Base-by-base conservation (phyloP, 2,797 vertebrate genomes). In the Bovichtus variegatus region DNA sequence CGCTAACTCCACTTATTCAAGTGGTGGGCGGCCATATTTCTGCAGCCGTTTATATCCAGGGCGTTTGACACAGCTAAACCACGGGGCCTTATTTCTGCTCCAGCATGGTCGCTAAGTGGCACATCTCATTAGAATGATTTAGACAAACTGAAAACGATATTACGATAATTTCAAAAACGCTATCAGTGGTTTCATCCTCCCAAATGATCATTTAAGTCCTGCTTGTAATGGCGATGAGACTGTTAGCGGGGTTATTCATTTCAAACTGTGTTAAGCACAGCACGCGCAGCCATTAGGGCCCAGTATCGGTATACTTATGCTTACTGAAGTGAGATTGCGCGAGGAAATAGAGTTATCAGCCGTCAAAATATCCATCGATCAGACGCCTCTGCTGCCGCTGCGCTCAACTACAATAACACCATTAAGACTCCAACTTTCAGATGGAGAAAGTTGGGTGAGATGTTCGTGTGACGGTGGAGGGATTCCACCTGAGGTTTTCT, bases 201-300 rank as follows among this genome's bases (percentile, higher is more conserved):
- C 79, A 79, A 90, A 87, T 87, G 89, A 89, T 92, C 87, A 84
- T 92, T 93, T 92, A 88, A 92, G 89, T 91, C 90, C 84, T 91
- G 85, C 85, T 84, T 89, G 89, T 93, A 91, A 94, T 94, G 87
- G 91, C 90, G 74, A 84, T 85, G 90, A 91, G 90, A 85, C 91
- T 91, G 91, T 92, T 93, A 92, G 88, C 46, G 66, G 88, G 86
- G 89, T 87, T 91, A 92, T 94, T 95, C 88, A 93, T 94, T 95
- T 94, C 92, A 94, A 88, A 93, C 86, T 90, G 91, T 93, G 92
- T 93, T 94, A 91, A 94, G 92, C 93, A 94, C 94, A 94, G 93
- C 94, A 93, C 88, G 93, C 65, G n/a, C 68, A 60, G 67, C 84
- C 87, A 89, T 93, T 91, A 92, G 75, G 55, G 58, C 90, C 64